Conservation (phyloP, 2,888 invertebrate species). For the Rhogogaster chlorosoma region DNA sequence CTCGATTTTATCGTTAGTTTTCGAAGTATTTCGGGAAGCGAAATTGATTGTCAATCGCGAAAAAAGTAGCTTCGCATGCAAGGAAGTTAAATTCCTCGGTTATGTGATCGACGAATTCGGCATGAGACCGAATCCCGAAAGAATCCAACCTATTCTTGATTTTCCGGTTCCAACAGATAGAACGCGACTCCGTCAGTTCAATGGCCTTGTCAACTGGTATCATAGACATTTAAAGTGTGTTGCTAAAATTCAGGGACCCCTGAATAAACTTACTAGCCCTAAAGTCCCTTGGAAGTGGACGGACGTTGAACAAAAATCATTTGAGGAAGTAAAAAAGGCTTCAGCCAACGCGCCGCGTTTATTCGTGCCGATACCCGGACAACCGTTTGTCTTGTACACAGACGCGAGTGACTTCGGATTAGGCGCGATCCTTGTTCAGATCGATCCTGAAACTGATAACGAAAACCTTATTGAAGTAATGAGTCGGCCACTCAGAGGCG, state of each 20-base stretch:
- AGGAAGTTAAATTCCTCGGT: constrained; percentile 47
- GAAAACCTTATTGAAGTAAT: constrained; percentile 50
- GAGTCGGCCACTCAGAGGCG: constrained; percentile 54
- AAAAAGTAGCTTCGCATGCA: constrained; percentile 54
- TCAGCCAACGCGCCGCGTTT: constrained; percentile 47
- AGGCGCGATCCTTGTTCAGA: constrained; percentile 56
- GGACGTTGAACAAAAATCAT: constrained; percentile 53
- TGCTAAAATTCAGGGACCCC: constrained; percentile 19
- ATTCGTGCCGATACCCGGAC: constrained; percentile 52
- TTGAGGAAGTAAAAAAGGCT: constrained; percentile 48
- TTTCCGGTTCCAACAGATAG: constrained; percentile 13
- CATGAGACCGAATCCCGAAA: constrained; percentile 55
- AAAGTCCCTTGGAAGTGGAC: constrained; percentile 33
- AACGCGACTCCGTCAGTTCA: constrained; percentile 28
- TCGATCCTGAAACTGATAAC: constrained; percentile 45
- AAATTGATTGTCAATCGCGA: constrained; percentile 54
- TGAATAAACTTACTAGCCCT: constrained; percentile 22
- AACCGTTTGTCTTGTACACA: constrained; percentile 52
- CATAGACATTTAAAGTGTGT: constrained; percentile 29
- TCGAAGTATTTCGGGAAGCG: constrained; percentile 46
- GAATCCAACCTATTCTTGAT: constrained; percentile 52
- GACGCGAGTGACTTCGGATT: constrained; percentile 57
- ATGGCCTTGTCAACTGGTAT: constrained; percentile 50
- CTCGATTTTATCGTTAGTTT: neutral
- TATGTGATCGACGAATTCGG: constrained; percentile 55